Percentiles rank a stretch among this genome's conserved stretches.
These are phyloP conservation scores for Drosophila nigrodunni DNA, from an alignment of 1,140 invertebrate genomes.

Conservation along the genomic window DNA sequence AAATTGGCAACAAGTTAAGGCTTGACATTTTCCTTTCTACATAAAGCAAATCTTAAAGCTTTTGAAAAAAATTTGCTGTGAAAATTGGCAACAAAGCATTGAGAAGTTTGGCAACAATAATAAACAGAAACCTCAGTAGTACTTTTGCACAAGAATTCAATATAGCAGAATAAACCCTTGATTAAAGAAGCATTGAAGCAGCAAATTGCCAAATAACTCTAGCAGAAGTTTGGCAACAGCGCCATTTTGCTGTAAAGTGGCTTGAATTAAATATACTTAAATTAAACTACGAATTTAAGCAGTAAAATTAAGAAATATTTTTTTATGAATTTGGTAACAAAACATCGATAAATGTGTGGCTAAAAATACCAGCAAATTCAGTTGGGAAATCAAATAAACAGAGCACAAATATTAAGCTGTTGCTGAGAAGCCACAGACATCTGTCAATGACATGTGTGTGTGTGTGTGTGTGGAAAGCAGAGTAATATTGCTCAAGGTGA, in stretches of 20 bases:
- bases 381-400: slow-evolving; percentile 15
- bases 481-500: not conserved
- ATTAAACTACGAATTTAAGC: not conserved
- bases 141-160: too few relatives aligned
- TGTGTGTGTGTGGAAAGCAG: not conserved
- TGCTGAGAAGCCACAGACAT: slow-evolving; percentile 10
- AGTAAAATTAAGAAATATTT: slow-evolving; percentile 9
- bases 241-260: not conserved
- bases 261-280: not conserved
- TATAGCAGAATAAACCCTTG: not conserved
- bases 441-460: slow-evolving; percentile 13
- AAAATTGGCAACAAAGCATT: too few relatives aligned
- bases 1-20: slow-evolving; percentile 14
- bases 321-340: slow-evolving; percentile 10
- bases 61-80: too few relatives aligned
- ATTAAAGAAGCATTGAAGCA: not conserved
- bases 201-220: slow-evolving; percentile 5
- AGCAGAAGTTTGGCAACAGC: slow-evolving; percentile 16
- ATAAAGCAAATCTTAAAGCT: too few relatives aligned
- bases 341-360: slow-evolving; percentile 2
- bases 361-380: slow-evolving; percentile 12
- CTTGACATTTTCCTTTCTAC: too few relatives aligned
- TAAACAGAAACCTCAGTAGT: too few relatives aligned
- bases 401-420: slow-evolving; percentile 32
- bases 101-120: slow-evolving; percentile 7